Base-by-base conservation (phyloP, 92 coral and sea anemone species). In the Parazoanthus swiftii region DNA sequence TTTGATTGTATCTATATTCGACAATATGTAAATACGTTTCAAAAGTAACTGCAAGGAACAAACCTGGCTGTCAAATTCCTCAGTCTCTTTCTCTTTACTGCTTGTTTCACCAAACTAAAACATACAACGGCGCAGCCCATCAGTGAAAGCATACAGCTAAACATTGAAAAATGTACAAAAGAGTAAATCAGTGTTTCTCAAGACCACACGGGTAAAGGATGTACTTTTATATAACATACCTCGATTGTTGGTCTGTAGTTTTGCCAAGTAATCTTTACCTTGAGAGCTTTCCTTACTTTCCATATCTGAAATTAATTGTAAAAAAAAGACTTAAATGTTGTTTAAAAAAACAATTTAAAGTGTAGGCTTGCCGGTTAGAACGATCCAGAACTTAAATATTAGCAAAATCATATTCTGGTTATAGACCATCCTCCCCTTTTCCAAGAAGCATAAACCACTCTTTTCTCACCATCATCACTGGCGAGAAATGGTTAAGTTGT, bases 31-130 rank as follows among this genome's bases (percentile, higher is more conserved):
- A 7, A 21, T 25, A 63, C 26, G 70, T 63, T 20, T 29, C 33
- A 29, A 29, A 29, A 72, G 76, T 15, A 10, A 29, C 5, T 2
- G 6, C 14, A 43, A 15, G 36, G n/a, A n/a, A 18, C 89, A 54
- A 77, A 96, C 98, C 95, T 96, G 98, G 37, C 95, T 90, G 71
- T 96, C 98, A 88, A 96, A 96, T 38, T 91, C 93, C 66, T 96
- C 98, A 13, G 98, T 96, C 88, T 96, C 98, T 88, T 94, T 94
- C 71, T 96, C 98, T 82, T 96, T 80, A 67, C 81, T 86, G 51
- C 94, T 92, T 72, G 92, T 93, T 81, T 96, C 90, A 20, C 98
- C 98, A 81, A 96, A 93, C 98, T 96, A 56, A 56, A 66, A 74
- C 7, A 71, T 15, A 33, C 77, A 46, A 36, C 59, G 46, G 76